Base-by-base conservation (phyloP, 2,888 invertebrate genomes). In the Phortica okadai region DNA sequence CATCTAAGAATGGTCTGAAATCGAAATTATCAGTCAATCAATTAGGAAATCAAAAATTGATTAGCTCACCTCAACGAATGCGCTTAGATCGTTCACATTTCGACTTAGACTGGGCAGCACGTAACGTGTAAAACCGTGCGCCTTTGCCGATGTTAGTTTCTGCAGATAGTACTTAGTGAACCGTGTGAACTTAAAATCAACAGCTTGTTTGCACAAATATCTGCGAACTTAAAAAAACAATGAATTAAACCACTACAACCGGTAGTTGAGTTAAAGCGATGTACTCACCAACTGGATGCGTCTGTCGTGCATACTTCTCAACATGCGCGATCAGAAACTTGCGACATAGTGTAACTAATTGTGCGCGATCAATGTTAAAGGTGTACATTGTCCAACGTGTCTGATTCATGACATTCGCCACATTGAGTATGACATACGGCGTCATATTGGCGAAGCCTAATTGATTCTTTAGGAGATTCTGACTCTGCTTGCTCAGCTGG, bases 381-480 rank as follows among this genome's bases (percentile, higher is more conserved):
- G 84, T 87, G 6, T 87, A 79, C 5, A 90, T 79, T 79, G 89
- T 88, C 90, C 90, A 90, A 8, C 90, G 84, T 14, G 83, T 84
- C 74, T 87, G 83, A 69, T 90, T 88, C 84, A 90, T 84, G 54
- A 90, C 83, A 76, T 89, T 87, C 4, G 86, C 89, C 1, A 83
- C 80, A 86, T 89, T 88, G 8, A 89, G 75, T 16, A 90, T 50
- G 1, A 90, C 83, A 0, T 90, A 89, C 21, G 90, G 84, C 44
- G 88, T 87, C 41, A 87, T 81, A 76, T 85, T 85, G 2, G 84
- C 87, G 76, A 89, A 89, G 66, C 83, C 82, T 5, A 84, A 73
- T 0, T 77, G 75, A 25, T 85, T 82, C 45, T 81, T 56, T 2
- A 75, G 73, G 6, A 83, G 82, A 11, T 81, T 80, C 62, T 82